Conservation (phyloP, 2,797 vertebrate species). For the Gobionotothen gibberifrons region DNA sequence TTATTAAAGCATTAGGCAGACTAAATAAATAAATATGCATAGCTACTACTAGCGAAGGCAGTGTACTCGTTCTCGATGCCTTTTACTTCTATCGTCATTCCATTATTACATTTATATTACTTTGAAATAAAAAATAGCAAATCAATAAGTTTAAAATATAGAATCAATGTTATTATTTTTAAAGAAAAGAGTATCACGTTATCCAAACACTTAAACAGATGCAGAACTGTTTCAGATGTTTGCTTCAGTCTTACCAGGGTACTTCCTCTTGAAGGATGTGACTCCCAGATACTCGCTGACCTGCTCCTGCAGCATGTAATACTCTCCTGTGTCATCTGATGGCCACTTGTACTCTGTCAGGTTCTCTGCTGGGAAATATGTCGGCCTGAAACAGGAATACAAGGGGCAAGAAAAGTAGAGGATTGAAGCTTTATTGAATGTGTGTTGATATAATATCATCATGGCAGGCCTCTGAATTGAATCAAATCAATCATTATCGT, state of each 20-base stretch:
- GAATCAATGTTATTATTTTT: background rate
- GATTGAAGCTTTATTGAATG: background rate
- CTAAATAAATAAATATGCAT: background rate
- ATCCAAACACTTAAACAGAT: background rate
- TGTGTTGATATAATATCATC: no score
- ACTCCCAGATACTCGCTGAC: slow-evolving; percentile 99
- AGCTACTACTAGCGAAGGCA: background rate
- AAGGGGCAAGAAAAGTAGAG: background rate
- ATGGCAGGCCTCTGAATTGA: no score
- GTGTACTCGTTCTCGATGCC: background rate
- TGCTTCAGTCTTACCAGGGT: slow-evolving; percentile 89
- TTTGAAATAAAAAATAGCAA: background rate
- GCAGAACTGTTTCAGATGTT: background rate
- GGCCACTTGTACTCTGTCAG: slow-evolving; percentile 99
- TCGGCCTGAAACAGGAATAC: slow-evolving; percentile 81
- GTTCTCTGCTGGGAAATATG: slow-evolving; percentile 98
- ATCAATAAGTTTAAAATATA: background rate
- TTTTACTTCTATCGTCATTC: background rate
- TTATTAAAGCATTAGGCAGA: background rate
- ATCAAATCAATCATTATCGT: no score
- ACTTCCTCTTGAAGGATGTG: slow-evolving; percentile 98
- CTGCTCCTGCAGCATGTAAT: slow-evolving; percentile 99
- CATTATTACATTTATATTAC: background rate
- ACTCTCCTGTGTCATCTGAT: slow-evolving; percentile 95
- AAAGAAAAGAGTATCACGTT: background rate